Conservation (phyloP, 2,888 invertebrate species). For the Dryococelus australis region DNA sequence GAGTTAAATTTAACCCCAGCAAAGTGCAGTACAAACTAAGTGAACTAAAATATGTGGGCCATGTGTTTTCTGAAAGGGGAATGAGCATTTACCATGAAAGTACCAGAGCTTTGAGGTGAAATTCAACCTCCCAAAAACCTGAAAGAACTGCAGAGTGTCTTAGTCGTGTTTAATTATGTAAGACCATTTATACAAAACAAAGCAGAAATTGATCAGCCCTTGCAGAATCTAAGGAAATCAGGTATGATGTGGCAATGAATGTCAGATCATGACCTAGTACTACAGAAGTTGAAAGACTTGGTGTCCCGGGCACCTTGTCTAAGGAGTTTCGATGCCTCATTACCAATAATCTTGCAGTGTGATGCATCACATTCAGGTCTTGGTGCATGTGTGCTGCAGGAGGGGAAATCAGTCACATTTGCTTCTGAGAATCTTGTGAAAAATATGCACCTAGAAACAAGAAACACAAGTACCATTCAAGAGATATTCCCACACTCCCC, state of each 20-base stretch:
- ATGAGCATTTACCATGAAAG: background rate
- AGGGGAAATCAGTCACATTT: background rate
- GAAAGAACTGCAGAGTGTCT: background rate
- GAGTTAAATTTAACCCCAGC: background rate
- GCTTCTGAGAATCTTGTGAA: background rate
- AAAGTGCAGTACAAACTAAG: background rate
- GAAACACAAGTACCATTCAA: too few species aligned
- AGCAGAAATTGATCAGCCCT: background rate
- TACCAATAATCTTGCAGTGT: background rate
- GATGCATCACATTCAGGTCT: background rate
- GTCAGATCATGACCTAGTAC: background rate
- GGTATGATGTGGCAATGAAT: background rate
- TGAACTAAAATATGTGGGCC: background rate
- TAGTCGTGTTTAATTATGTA: background rate
- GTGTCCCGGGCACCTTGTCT: background rate
- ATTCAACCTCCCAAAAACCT: background rate
- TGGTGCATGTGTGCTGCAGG: too few species aligned
- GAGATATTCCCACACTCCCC: too few species aligned
- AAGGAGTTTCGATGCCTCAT: background rate
- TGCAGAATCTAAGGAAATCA: background rate
- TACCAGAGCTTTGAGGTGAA: background rate
- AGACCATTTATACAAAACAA: background rate
- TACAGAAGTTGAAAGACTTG: background rate
- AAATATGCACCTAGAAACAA: too few species aligned
- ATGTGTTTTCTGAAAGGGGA: background rate